These are phyloP conservation scores for Calyptomena viridis DNA, from an alignment of 2,113 vertebrate species.

Conservation along the genomic window DNA sequence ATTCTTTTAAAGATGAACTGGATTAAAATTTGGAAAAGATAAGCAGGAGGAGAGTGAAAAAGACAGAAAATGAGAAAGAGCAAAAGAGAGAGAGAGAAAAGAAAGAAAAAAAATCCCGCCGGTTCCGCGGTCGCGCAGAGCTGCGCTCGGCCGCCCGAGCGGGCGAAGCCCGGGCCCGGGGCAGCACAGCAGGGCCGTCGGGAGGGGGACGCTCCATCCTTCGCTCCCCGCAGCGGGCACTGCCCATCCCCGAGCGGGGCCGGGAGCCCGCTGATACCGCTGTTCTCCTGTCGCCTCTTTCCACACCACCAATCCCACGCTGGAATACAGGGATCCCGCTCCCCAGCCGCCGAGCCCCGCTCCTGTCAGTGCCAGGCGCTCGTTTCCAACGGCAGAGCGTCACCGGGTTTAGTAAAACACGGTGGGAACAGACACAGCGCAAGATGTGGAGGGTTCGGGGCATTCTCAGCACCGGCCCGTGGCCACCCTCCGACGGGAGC, in stretches of 20 bases:
- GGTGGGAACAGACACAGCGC: not conserved
- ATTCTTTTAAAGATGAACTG: not conserved
- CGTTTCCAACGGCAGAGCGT: accelerated
- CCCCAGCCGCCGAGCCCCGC: not conserved
- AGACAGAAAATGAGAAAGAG: not conserved
- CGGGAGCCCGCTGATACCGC: not conserved
- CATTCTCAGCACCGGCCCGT: not conserved
- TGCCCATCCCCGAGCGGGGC: not conserved
- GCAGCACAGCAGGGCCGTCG: not conserved
- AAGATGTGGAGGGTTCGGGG: accelerated
- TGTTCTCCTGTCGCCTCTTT: not conserved
- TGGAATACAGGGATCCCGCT: not conserved
- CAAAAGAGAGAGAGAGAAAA: accelerated
- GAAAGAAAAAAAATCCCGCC: not conserved
- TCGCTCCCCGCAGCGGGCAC: not conserved
- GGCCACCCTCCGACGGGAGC: not conserved
- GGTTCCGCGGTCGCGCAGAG: not conserved
- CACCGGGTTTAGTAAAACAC: accelerated
- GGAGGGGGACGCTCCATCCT: too few species aligned
- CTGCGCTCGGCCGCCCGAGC: not conserved
- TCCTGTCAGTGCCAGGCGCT: accelerated
- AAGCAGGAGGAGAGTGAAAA: not conserved
- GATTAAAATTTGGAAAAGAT: not conserved
- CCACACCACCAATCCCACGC: not conserved
- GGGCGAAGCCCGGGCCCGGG: accelerated